Percentiles rank a stretch among this genome's conserved stretches.
Evolutionary conservation across 2,888 invertebrate species (phyloP).

Genomic region (Pasiphila rectangulata): DNA sequence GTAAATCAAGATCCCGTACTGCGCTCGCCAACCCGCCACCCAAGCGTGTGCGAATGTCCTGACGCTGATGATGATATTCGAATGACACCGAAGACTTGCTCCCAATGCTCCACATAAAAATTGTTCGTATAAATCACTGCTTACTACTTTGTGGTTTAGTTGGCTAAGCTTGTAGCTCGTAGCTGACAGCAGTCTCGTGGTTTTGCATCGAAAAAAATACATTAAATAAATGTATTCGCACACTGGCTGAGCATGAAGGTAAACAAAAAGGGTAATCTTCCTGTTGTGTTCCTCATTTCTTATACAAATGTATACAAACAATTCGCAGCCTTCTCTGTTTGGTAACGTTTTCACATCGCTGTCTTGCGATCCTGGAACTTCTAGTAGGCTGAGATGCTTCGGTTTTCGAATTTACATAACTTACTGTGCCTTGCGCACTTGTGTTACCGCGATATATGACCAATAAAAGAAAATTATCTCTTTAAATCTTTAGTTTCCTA

Average conservation of each 20-base stretch:
- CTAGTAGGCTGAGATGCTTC: constrained; percentile 58
- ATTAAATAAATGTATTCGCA: constrained; percentile 30
- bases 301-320: constrained; percentile 72
- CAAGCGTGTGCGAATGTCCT: too few species aligned
- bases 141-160: not conserved
- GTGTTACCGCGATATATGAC: constrained; percentile 17
- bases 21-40: too few species aligned
- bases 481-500: constrained; percentile 10
- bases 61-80: too few species aligned
- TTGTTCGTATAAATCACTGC: not conserved
- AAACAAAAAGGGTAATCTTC: constrained; percentile 56
- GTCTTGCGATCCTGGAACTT: constrained; percentile 63
- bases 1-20: too few species aligned
- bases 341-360: constrained; percentile 66
- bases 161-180: not conserved
- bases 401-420: constrained; percentile 67
- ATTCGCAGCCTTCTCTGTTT: constrained; percentile 60
- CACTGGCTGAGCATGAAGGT: constrained; percentile 34
- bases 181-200: constrained; percentile 11
- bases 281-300: constrained; percentile 64
- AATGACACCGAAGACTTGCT: too few species aligned
- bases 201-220: constrained; percentile 13
- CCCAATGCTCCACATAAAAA: too few species aligned
- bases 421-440: constrained; percentile 48
- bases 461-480: constrained; percentile 19